Evolutionary conservation across 1,140 invertebrate genomes (phyloP), one percentile per base, ranked within the genome.

Genomic region (Trichoplusia ni): DNA sequence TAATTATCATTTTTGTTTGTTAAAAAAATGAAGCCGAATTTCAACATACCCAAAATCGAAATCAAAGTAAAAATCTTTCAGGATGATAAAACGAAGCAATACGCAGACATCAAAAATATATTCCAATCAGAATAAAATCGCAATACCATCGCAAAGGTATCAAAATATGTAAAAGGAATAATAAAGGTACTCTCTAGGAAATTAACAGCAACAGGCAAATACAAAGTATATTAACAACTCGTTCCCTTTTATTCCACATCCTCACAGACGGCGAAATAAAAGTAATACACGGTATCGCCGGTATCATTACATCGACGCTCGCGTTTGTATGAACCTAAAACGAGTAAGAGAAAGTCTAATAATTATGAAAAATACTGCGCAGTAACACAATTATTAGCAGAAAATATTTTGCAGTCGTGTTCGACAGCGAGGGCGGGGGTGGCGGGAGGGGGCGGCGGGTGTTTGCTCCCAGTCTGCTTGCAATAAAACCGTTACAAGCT

Each of bases 401-500:
- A 37, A 42, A 53, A 63, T 63, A 51, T 63, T 63, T 63, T 44
- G 46, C 33, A 53, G 47, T 53, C 47, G 60, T 53, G 44, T 42
- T 53, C 47, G 47, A 13, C 47, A 51, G 47, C 29, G 9, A 16
- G 6, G 13, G 19, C 7, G 5, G 47, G 8, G 35, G 25, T 4
- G 25, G 5, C 1, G 14, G 16, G 4, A 13, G 60, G 27, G 23
- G 33, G 29, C 4, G 18, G 21, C 19, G 40, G 60, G 54, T 51
- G 59, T 63, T 58, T 70, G 53, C 25, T 56, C 47, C 16, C 51
- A 23, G 51, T 63, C 59, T 58, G 67, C 49, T 58, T 49, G 64
- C 66, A 73, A 73, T 73, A 73, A 73, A 73, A 73, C 53, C 54
- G 31, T 69, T 64, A 68, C 70, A 63, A 66, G 53, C 44, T 46